Evolutionary conservation across 2,888 invertebrate species (phyloP), one percentile per base, ranked within the genome.

Genomic region (Tholera decimalis): DNA sequence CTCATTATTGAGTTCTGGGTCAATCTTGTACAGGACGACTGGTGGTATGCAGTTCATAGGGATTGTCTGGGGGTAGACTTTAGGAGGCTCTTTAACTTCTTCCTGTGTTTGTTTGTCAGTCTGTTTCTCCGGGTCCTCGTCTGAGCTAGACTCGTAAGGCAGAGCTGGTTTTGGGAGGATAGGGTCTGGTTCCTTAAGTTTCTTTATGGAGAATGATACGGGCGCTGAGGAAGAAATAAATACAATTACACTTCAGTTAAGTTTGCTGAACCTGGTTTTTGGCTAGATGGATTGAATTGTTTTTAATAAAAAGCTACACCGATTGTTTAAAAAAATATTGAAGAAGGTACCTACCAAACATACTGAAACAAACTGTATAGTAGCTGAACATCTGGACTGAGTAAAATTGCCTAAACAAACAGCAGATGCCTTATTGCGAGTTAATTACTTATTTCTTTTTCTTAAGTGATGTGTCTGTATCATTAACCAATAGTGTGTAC

Each of bases 141-240:
- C 97, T n/a, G 97, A 96, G 73, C 97, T 98, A 22, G 97, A 97
- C 83, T 98, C 98, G 80, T 98, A 96, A 0, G 98, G 97, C 41
- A 98, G 85, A 0, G 98, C 97, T 57, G 97, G 97, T 88, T 97
- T 98, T 4, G 97, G 96, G 2, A 97, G 91, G 2, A 96, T 94
- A 0, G 96, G 93, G 51, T 97, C 97, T 0, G 97, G 97, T 63
- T 98, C 98, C 87, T 98, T 98, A 0, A 97, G 95, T 87, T 98
- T 98, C 85, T 97, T 97, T 44, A 98, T 98, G 0, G 98, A 98
- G 89, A 98, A 98, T 65, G 98, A 97, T 0, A 98, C 98, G 0
- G 98, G 97, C 11, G 96, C 97, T 97, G 90, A 3, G 86, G 88
- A 73, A 69, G 59, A 33, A 18, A 44, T 5, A 8, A n/a, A 24